Evolutionary conservation across 2,113 vertebrate species (phyloP).

Genomic region (Tetraodon nigroviridis): DNA sequence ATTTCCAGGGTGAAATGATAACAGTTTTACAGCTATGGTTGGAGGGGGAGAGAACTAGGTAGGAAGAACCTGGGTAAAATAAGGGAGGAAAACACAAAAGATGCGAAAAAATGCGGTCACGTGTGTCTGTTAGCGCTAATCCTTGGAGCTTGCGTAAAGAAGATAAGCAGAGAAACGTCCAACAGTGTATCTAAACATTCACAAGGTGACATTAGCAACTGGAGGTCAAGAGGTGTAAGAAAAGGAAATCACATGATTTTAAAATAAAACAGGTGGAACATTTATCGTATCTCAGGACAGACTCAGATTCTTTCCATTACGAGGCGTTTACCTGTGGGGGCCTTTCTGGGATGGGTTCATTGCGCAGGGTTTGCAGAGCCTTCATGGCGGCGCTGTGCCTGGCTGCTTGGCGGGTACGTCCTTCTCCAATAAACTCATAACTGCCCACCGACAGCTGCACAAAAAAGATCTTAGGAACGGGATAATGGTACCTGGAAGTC

Average conservation of each 20-base stretch:
- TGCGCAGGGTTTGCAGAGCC: conserved; percentile 89
- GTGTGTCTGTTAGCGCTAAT: conserved; percentile 8
- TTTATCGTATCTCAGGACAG: background rate
- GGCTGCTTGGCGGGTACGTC: conserved; percentile 95
- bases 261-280: no score
- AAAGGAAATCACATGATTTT: background rate
- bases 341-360: conserved; percentile 92
- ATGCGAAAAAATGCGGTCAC: conserved; percentile 15
- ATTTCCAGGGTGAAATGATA: conserved; percentile 69
- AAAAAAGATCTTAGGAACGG: conserved; percentile 95
- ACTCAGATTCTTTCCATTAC: background rate
- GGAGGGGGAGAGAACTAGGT: conserved; percentile 13
- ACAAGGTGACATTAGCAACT: conserved; percentile 8
- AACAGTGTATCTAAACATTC: background rate
- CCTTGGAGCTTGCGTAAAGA: conserved; percentile 38
- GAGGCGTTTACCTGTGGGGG: conserved; percentile 81
- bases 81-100: background rate
- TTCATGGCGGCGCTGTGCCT: conserved; percentile 97
- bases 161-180: conserved; percentile 5
- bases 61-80: conserved; percentile 12
- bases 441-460: conserved; percentile 95
- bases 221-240: background rate
- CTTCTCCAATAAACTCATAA: conserved; percentile 95
- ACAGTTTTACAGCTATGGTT: conserved; percentile 59
- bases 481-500: conserved; percentile 89